phyloP scores from a whole-genome alignment of 2,888 invertebrate species.

The Hirtodrosophila alboralis region DNA sequence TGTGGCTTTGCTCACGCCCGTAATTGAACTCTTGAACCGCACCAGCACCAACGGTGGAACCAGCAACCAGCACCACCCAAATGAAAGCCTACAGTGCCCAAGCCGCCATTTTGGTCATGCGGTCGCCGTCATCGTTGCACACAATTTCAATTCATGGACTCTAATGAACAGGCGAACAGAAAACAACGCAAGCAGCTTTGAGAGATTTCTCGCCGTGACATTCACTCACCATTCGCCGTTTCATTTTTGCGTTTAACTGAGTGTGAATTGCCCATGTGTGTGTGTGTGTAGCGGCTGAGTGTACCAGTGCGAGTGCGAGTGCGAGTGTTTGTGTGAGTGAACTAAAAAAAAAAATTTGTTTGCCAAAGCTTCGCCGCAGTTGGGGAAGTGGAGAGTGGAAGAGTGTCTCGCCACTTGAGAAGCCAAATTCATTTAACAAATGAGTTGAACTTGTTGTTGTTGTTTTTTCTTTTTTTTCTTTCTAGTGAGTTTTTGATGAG shows the following conservation, averaged over 20 bases:
- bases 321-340: constrained; percentile 17
- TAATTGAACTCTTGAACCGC: constrained; percentile 47
- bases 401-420: constrained; percentile 20
- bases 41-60: constrained; percentile 1
- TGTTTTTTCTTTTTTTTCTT: constrained; percentile 5
- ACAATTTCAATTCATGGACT: constrained; percentile 84
- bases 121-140: constrained; percentile 67
- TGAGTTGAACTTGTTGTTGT: constrained; percentile 36
- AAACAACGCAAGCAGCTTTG: constrained; percentile 31
- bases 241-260: constrained; percentile 59
- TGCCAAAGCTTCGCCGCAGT: constrained; percentile 45
- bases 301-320: too few species aligned
- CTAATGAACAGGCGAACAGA: constrained; percentile 82
- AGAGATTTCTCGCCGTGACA: constrained; percentile 53
- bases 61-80: constrained; percentile 12
- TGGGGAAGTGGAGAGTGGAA: constrained; percentile 38
- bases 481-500: constrained; percentile 22
- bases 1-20: constrained; percentile 15
- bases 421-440: constrained; percentile 25
- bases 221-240: constrained; percentile 66
- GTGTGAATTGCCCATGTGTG: constrained; percentile 54
- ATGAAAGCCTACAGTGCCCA: constrained; percentile 26
- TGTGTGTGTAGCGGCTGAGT: constrained; percentile 16
- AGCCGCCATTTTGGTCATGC: constrained; percentile 49
- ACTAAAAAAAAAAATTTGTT: constrained; percentile 25